Evolutionary conservation across 2,888 invertebrate genomes (phyloP), one percentile per base, ranked within the genome.

Genomic region (Thereva nobilitata): DNA sequence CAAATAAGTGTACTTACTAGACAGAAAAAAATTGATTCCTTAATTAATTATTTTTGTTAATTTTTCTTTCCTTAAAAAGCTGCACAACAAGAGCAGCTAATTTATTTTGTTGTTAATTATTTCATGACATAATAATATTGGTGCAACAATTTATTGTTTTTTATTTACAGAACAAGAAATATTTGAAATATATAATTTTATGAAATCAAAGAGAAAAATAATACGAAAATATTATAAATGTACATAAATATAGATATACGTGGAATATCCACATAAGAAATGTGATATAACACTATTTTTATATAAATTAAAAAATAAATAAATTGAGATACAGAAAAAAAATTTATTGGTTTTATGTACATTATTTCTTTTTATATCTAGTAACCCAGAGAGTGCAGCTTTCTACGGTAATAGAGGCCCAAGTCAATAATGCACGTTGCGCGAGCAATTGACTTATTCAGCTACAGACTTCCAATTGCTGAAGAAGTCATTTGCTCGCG

Each of bases 231-330:
- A 7, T 4, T 37, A 50, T 50, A 23, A 40, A 40, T 61, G 50
- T 59, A 59, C 57, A 61, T 61, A 61, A 37, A 34, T 50, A 53
- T 61, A 57, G 10, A 49, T 10, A 49, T 38, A 23, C n/a, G 63
- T 64, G 63, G 63, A 52, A 35, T 64, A 64, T 64, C 63, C 63
- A 64, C 63, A 64, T 64, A 49, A 52, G 42, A 53, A 35, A 64
- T 64, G 63, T 64, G 63, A 64, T 64, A 64, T 64, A 53, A 64
- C 63, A 64, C 53, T 64, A 64, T 52, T 52, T 53, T 35, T 64
- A 64, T 64, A 53, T 64, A 23, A 23, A 53, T 23, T 53, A 64
- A 64, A 64, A 42, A 53, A 35, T 42, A 64, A 34, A 42, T 35
- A 64, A 10, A 64, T 8, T 44, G 10, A 12, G n/a, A 44, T 41